Conservation (phyloP, 2,888 invertebrate genomes). For the Polydrusus pterygomalis region DNA sequence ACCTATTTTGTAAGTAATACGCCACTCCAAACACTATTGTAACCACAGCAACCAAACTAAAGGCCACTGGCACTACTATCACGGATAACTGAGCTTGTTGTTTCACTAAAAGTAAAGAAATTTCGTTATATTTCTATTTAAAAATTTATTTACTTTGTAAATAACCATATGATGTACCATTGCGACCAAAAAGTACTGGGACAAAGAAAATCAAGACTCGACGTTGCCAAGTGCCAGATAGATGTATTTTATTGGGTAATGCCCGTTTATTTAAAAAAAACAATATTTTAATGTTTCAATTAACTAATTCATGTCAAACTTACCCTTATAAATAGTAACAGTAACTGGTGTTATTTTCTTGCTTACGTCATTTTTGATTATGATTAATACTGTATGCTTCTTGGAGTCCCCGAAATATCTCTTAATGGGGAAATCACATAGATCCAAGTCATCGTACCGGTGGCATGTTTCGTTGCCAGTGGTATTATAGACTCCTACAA, state of each 20-base stretch:
- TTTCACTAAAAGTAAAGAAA: conserved; percentile 75
- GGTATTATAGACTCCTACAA: conserved; percentile 80
- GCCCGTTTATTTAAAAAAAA: too few relatives aligned
- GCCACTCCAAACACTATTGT: conserved; percentile 91
- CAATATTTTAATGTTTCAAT: too few relatives aligned
- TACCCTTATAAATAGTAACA: conserved; percentile 90
- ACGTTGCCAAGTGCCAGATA: too few relatives aligned
- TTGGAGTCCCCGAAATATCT: conserved; percentile 78
- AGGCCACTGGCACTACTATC: conserved; percentile 90
- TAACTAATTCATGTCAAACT: too few relatives aligned
- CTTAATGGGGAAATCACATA: conserved; percentile 78
- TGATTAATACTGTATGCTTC: conserved; percentile 84
- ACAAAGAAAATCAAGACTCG: too few relatives aligned
- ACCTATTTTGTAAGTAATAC: conserved; percentile 88
- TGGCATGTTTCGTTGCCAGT: conserved; percentile 87
- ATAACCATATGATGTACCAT: too few relatives aligned
- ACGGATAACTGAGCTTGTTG: conserved; percentile 90
- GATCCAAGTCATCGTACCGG: conserved; percentile 65
- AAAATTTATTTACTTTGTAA: too few relatives aligned
- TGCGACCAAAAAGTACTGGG: too few relatives aligned
- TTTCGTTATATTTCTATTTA: not conserved
- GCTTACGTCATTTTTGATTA: conserved; percentile 86
- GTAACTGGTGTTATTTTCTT: conserved; percentile 81
- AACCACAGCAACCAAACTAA: conserved; percentile 87
- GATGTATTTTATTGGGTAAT: too few relatives aligned